Evolutionary conservation across 2,113 vertebrate genomes (phyloP).

Genomic region (Apodemus sylvaticus): DNA sequence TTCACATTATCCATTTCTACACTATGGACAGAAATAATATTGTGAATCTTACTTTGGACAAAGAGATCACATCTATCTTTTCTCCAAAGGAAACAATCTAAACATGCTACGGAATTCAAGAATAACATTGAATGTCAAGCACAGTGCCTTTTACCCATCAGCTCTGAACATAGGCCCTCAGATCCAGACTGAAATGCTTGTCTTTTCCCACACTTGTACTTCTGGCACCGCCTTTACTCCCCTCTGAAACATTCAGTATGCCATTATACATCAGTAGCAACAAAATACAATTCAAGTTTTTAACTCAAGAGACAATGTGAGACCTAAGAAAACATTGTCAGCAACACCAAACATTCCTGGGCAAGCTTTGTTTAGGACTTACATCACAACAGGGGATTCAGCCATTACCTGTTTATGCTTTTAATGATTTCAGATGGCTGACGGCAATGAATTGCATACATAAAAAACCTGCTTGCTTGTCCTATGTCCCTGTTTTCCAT

Average conservation of each 20-base stretch:
- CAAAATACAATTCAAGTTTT: neutral
- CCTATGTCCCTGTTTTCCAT: neutral
- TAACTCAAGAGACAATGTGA: neutral
- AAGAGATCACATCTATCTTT: neutral
- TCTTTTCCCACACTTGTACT: neutral
- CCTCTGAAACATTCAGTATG: neutral
- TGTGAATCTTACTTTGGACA: neutral
- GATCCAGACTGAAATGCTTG: neutral
- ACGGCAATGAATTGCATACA: neutral
- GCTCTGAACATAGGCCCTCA: fast-evolving
- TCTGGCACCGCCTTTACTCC: fast-evolving
- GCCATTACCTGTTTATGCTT: neutral
- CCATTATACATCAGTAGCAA: neutral
- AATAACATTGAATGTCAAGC: neutral
- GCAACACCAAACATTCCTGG: neutral
- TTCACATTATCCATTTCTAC: neutral
- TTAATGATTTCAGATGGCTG: neutral
- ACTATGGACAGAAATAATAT: neutral
- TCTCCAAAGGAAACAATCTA: neutral
- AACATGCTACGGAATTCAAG: neutral
- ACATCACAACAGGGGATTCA: neutral
- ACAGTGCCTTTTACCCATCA: neutral
- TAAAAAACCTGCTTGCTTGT: neutral
- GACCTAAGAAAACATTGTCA: neutral
- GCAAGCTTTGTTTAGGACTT: neutral